Evolutionary conservation across 2,797 vertebrate genomes (phyloP).

Genomic region (Clarias pachynema): DNA sequence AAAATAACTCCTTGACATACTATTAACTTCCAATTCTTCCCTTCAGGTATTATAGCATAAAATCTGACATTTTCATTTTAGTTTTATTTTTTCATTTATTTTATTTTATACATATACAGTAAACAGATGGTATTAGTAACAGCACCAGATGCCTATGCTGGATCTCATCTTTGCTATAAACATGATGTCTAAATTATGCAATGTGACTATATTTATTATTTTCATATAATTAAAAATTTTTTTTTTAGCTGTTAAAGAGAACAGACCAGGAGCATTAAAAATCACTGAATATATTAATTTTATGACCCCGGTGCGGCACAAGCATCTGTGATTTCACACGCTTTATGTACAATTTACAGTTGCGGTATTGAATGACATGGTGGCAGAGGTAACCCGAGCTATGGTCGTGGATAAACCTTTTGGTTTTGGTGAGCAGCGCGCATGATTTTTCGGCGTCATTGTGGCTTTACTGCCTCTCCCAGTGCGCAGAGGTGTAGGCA

Average conservation of each 20-base stretch:
- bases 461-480: slow-evolving; percentile 82
- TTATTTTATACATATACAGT: neutral
- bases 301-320: slow-evolving; percentile 81
- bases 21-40: neutral
- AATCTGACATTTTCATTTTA: neutral
- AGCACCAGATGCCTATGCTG: neutral
- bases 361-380: slow-evolving; percentile 83
- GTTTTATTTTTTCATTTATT: neutral
- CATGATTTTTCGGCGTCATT: slow-evolving; percentile 77
- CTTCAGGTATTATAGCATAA: neutral
- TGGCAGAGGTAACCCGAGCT: slow-evolving; percentile 85
- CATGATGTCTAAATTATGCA: neutral
- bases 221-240: neutral
- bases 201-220: neutral
- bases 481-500: slow-evolving; percentile 81
- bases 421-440: slow-evolving; percentile 79
- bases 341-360: slow-evolving; percentile 86
- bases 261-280: slow-evolving; percentile 23
- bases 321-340: slow-evolving; percentile 88
- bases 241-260: slow-evolving; percentile 31
- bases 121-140: neutral
- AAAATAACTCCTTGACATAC: neutral
- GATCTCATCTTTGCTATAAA: neutral
- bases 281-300: slow-evolving; percentile 80
- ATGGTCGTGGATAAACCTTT: slow-evolving; percentile 80